Percentiles rank a stretch among this genome's conserved stretches.
Evolutionary conservation across 2,113 vertebrate species (phyloP).

Genomic region (Nycticryphes semicollaris): DNA sequence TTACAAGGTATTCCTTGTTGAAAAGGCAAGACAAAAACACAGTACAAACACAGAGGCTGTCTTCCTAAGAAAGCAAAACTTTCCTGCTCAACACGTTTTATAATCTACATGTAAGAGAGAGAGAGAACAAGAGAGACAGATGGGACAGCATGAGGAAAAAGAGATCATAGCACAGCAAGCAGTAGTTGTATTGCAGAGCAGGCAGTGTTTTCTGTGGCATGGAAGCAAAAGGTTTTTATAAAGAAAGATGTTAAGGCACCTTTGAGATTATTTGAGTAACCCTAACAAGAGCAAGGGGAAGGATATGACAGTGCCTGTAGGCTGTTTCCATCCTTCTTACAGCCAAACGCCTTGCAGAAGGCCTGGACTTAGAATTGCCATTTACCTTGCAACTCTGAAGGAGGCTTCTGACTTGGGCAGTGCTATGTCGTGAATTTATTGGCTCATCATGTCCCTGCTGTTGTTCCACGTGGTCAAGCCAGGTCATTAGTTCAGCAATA

Average conservation of each 20-base stretch:
- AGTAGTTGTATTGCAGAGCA: background rate
- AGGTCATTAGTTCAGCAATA: conserved; percentile 80
- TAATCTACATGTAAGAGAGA: background rate
- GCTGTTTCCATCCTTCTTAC: background rate
- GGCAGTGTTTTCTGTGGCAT: background rate
- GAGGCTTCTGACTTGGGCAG: conserved; percentile 59
- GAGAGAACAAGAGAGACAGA: background rate
- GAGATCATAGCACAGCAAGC: background rate
- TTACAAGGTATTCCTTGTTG: background rate
- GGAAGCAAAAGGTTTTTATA: background rate
- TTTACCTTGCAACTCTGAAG: conserved; percentile 86
- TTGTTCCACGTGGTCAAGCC: conserved; percentile 75
- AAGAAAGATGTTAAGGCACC: background rate
- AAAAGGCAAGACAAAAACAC: background rate
- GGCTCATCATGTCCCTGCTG: conserved; percentile 34
- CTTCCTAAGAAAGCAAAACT: background rate
- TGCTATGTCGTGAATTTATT: background rate
- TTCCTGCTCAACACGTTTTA: background rate
- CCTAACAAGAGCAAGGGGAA: background rate
- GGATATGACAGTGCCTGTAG: background rate
- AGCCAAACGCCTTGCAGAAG: background rate
- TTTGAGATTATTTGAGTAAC: background rate
- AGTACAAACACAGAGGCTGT: background rate
- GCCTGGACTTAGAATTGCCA: background rate
- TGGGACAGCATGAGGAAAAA: background rate